These are phyloP conservation scores for Paracanthobrama guichenoti DNA, from an alignment of 2,113 vertebrate species.

Conservation along the genomic window DNA sequence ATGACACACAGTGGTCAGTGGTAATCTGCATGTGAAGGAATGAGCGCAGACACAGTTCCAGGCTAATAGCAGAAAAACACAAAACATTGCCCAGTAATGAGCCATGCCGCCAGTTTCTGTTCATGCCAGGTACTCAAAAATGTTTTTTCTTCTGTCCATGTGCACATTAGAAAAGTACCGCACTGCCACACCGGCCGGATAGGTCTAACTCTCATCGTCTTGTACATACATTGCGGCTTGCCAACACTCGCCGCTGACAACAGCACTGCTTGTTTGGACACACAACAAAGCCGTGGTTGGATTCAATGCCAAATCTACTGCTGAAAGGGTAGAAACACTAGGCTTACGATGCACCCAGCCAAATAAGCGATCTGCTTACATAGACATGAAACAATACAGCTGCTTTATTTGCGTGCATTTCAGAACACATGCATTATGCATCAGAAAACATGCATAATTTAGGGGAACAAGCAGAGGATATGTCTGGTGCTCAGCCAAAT, in stretches of 20 bases:
- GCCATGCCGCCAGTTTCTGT: slow-evolving; percentile 6
- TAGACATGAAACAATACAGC: slow-evolving; percentile 66
- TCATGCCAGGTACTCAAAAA: slow-evolving; percentile 16
- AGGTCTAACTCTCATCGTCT: slow-evolving; percentile 23
- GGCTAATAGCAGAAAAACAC: not conserved
- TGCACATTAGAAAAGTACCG: not conserved
- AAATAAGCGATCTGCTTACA: slow-evolving; percentile 67
- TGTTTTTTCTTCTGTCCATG: not conserved
- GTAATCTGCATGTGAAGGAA: slow-evolving; percentile 10
- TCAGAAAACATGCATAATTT: slow-evolving; percentile 71
- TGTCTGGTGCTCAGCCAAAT: slow-evolving; percentile 61
- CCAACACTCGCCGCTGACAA: slow-evolving; percentile 37
- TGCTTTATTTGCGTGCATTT: slow-evolving; percentile 64
- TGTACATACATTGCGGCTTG: not conserved
- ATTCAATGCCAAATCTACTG: slow-evolving; percentile 51
- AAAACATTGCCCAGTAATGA: slow-evolving; percentile 13
- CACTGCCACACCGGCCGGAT: slow-evolving; percentile 7
- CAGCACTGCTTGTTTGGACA: slow-evolving; percentile 47
- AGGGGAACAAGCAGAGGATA: slow-evolving; percentile 67
- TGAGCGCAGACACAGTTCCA: not conserved
- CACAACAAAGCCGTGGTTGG: slow-evolving; percentile 37
- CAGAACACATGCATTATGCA: slow-evolving; percentile 67
- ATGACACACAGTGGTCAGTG: not conserved
- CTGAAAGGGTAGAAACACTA: slow-evolving; percentile 51
- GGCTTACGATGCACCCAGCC: slow-evolving; percentile 55